Conservation (phyloP, 1,140 invertebrate genomes). For the Tachypleus tridentatus region DNA sequence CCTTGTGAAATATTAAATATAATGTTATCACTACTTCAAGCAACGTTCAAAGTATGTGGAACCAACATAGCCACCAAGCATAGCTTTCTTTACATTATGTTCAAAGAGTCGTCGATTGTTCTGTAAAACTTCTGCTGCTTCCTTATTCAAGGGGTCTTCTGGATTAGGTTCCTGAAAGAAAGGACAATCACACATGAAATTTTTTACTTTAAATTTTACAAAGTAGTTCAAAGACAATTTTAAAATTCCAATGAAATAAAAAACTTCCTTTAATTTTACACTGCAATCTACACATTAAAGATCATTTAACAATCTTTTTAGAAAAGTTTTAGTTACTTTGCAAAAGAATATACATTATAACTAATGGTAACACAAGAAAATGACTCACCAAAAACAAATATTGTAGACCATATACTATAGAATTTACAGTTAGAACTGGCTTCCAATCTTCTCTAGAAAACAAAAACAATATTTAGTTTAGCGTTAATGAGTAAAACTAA, state of each 20-base stretch:
- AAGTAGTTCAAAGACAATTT: neutral
- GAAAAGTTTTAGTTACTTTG: no score
- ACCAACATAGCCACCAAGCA: conserved; percentile 88
- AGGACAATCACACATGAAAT: neutral
- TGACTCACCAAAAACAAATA: conserved; percentile 84
- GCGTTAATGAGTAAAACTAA: neutral
- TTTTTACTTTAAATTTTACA: neutral
- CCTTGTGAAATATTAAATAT: no score
- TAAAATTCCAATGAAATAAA: no score
- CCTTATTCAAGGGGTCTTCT: conserved; percentile 96
- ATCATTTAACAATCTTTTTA: no score
- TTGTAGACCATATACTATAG: conserved; percentile 94
- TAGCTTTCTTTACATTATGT: conserved; percentile 85
- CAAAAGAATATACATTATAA: no score
- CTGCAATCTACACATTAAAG: no score
- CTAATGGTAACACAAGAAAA: neutral
- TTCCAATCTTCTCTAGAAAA: conserved; percentile 88
- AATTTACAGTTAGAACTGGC: conserved; percentile 93
- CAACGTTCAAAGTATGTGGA: conserved; percentile 87
- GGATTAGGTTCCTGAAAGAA: conserved; percentile 82
- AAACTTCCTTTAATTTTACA: no score
- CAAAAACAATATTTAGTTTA: conserved; percentile 2
- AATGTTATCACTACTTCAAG: conserved; percentile 61
- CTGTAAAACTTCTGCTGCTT: conserved; percentile 94
- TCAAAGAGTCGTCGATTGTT: conserved; percentile 88